These are phyloP conservation scores for Proterorhinus semilunaris DNA, from an alignment of 2,113 vertebrate species.

Conservation along the genomic window DNA sequence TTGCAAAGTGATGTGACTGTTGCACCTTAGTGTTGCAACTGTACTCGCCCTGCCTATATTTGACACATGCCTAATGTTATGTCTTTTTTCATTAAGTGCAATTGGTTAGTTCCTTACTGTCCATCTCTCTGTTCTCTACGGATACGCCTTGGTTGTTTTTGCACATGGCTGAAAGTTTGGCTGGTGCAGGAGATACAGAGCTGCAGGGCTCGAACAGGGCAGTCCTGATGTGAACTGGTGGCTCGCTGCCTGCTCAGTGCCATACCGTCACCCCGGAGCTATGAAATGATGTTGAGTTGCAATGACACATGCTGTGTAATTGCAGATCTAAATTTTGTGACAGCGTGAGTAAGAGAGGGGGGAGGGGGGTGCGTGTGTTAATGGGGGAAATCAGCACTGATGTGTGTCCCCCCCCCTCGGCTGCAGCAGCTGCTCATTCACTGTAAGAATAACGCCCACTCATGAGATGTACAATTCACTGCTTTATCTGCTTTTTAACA, in stretches of 20 bases:
- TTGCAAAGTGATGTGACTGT: background rate
- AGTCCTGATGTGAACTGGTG: conserved; percentile 17
- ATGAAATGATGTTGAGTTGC: conserved; percentile 51
- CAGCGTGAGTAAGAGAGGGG: conserved; percentile 31
- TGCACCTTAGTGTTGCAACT: background rate
- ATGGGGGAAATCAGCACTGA: conserved; percentile 52
- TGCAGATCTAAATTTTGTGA: conserved; percentile 65
- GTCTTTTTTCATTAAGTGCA: background rate
- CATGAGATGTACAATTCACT: background rate
- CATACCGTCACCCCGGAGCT: conserved; percentile 44
- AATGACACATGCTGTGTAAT: conserved; percentile 65
- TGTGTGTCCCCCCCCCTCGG: conserved; percentile 56
- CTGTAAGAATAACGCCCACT: conserved; percentile 12
- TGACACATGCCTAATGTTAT: conserved; percentile 1
- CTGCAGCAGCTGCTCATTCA: conserved; percentile 60
- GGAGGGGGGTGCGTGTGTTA: conserved; percentile 28
- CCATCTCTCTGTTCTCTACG: background rate
- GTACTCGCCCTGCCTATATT: background rate
- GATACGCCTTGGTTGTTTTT: background rate
- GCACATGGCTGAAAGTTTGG: background rate
- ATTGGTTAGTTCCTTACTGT: background rate
- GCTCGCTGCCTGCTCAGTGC: conserved; percentile 25
- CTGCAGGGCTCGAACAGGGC: conserved; percentile 9
- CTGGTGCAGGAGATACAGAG: background rate
- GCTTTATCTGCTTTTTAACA: background rate